Conservation (phyloP, 2,888 invertebrate genomes). For the Spialia ferax region DNA sequence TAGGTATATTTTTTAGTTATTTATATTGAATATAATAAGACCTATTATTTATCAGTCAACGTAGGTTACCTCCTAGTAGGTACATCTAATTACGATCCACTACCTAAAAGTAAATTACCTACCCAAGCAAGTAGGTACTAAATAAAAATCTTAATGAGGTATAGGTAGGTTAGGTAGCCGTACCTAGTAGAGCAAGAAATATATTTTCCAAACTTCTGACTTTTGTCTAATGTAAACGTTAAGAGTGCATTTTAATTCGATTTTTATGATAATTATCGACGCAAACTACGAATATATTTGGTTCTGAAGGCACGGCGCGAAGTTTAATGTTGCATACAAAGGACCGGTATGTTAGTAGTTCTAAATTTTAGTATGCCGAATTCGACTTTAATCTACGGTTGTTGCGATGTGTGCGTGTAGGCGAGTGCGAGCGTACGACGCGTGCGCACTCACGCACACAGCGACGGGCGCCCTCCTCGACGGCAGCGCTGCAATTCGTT, state of each 20-base stretch:
- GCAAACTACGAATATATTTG: constrained; percentile 62
- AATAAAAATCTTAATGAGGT: too few relatives aligned
- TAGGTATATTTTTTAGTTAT: too few relatives aligned
- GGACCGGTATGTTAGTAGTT: constrained; percentile 67
- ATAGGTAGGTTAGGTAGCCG: too few relatives aligned
- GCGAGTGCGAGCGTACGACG: constrained; percentile 55
- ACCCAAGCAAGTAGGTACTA: too few relatives aligned
- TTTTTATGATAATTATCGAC: constrained; percentile 65
- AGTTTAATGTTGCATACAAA: constrained; percentile 80
- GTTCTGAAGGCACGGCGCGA: constrained; percentile 67
- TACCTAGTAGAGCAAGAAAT: not conserved
- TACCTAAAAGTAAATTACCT: not conserved
- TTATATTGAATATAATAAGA: too few relatives aligned
- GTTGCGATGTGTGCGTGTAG: constrained; percentile 52
- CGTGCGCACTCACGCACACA: constrained; percentile 79
- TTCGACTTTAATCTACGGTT: constrained; percentile 76
- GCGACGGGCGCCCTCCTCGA: constrained; percentile 71
- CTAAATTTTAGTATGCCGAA: constrained; percentile 76
- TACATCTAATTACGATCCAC: not conserved
- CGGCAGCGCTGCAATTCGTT: constrained; percentile 82
- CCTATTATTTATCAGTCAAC: too few relatives aligned
- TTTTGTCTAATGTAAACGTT: constrained; percentile 57
- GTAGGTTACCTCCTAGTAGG: too few relatives aligned
- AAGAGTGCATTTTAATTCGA: constrained; percentile 62
- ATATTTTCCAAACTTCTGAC: constrained; percentile 27